Base-by-base conservation (phyloP, 2,113 vertebrate genomes). In the Ascaphus truei region DNA sequence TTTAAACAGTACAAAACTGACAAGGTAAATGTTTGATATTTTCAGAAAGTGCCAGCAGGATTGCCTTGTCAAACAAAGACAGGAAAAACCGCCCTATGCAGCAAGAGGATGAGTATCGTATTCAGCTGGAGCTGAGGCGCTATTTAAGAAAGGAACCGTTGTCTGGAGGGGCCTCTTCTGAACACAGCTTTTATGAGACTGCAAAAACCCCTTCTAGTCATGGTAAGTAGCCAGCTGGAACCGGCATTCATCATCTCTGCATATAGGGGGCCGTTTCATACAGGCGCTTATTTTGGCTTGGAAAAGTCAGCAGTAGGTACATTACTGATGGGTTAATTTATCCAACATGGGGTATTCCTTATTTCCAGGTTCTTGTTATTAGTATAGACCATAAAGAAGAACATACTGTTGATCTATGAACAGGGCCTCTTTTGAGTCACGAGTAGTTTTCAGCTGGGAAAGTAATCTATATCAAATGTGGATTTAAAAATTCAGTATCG, bases 41-140 rank as follows among this genome's bases (percentile, higher is more conserved):
- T 80, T 12, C 78, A 95, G 94, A 90, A 75, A 90, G 85, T 60
- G 87, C 90, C 52, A 91, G 91, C 76, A 92, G 92, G 85, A 80
- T 88, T 47, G 85, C 85, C 22, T 75, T 91, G 67, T 80, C 84
- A 48, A 83, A 73, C 43, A 97, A 95, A 83, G 95, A 97, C 18
- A 90, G 92, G 80, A 97, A 93, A 80, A 98, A 88, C 80, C 90
- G 96, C 4, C 97, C 97, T 1, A 96, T 99, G 84, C 95, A 98
- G 23, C 96, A 96, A 76, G 97, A 99, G 68, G 97, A 99, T 15
- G 96, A 99, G 68, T 95, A 97, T 79, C 92, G 94, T 5, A 94
- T 99, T 74, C 97, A 97, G 57, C 93, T 98, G 92, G 97, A 99
- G 75, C 79, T 98, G 71, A 95, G 94, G 76, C 95, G 95, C 30